Base-by-base conservation (phyloP, 2,797 vertebrate genomes). In the Rhinichthys osculus region DNA sequence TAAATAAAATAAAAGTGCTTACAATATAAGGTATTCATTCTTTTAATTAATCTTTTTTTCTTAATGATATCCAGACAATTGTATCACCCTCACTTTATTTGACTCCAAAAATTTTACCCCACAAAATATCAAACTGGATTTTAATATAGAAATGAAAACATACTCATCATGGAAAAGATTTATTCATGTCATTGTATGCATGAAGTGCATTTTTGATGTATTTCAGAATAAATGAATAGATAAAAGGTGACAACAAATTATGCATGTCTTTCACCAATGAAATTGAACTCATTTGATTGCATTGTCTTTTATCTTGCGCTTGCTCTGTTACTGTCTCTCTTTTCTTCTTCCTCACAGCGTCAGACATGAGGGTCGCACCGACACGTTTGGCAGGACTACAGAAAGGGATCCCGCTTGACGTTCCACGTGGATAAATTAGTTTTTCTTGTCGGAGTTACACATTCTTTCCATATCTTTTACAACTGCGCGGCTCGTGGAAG, bases 361-460 rank as follows among this genome's bases (percentile, higher is more conserved):
- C 66, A 71, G 52, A 27, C 64, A 78, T 62, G 81, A 87, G 83
- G 74, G 62, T 87, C 73, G 16, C 59, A 76, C 81, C 30, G 38
- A 67, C 81, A 64, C 40, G 64, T 83, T 82, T 69, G 52, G 44
- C 54, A 82, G 71, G 52, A 86, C 84, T 76, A 86, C 66, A 85
- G 10, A 71, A 42, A 79, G 16, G 66, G 27, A 33, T 66, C 64
- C 14, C 3, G 30, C 64, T 66, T 30, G 14, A 66, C 35, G 17
- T 52, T 69, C 59, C 33, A 83, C 40, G 38, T 78, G 78, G 83
- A 76, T 73, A 77, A 87, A 82, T 72, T 77, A 52, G 74, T 59
- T 76, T 73, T 81, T 77, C 8, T 77, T 33, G 8, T 67, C 50
- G 13, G 70, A 87, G 80, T 81, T 74, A 33, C 73, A 21, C 13